Evolutionary conservation across 2,113 vertebrate genomes (phyloP).

Genomic region (Marmota monax): DNA sequence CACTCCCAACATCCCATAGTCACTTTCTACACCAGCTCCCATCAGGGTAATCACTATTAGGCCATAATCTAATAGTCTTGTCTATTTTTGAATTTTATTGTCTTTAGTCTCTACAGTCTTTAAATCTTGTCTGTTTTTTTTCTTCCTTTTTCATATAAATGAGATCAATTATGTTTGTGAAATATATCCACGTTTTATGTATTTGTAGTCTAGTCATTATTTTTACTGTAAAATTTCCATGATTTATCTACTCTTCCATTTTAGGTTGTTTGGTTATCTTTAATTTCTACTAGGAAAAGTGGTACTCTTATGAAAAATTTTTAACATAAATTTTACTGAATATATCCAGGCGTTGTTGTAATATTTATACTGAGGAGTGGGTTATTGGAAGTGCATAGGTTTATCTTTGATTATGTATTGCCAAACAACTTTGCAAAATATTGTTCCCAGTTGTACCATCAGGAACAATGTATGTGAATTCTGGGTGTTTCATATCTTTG

Average conservation of each 20-base stretch:
- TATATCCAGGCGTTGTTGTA: not conserved
- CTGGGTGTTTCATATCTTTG: not conserved
- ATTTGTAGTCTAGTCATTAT: not conserved
- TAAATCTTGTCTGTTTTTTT: not conserved
- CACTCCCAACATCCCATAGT: not conserved
- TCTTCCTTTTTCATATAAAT: too few relatives aligned
- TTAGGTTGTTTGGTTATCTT: not conserved
- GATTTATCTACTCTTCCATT: not conserved
- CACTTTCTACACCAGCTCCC: not conserved
- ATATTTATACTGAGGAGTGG: not conserved
- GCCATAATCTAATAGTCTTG: not conserved
- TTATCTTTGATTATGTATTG: not conserved
- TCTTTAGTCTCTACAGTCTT: not conserved
- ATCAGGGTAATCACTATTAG: not conserved
- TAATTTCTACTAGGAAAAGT: not conserved
- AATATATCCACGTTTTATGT: not conserved
- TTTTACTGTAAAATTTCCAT: not conserved
- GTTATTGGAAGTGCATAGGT: not conserved
- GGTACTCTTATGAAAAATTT: not conserved
- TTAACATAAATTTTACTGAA: not conserved
- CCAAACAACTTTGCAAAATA: not conserved
- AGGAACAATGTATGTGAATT: not conserved
- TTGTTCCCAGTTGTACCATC: not conserved
- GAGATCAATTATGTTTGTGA: not conserved
- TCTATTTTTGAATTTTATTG: not conserved